Evolutionary conservation across 2,797 vertebrate species (phyloP), one percentile per base, ranked within the genome.

Genomic region (Gallinago solitaria): DNA sequence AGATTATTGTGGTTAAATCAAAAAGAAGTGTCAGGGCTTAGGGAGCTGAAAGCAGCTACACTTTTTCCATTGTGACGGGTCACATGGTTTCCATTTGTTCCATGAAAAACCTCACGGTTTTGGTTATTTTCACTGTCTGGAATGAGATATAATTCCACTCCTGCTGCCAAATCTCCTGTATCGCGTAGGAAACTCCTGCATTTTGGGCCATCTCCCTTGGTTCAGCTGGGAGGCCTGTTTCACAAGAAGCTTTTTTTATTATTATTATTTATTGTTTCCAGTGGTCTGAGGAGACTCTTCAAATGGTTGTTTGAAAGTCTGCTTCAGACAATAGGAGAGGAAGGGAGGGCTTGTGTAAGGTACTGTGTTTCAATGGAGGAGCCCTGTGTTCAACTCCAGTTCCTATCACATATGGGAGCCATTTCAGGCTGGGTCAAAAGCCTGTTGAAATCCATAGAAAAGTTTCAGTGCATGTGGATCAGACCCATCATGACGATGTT

Each of bases 61-160:
- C 77, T 93, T 96, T 96, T 96, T 96, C 96, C 96, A 94, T 94
- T 93, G 96, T 94, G 94, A 83, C 5, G 11, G 78, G 94, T 96
- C 95, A 96, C 96, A 96, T 93, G 97, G 91, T 93, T 97, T 90
- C 91, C 96, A 96, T 97, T 96, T 97, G 83, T 91, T 96, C 93
- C 90, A 56, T 37, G 57, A 93, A 96, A 95, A 96, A 73, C 81
- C 83, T 96, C 95, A 79, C 95, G 96, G 75, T 83, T 96, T 94
- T 43, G 95, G 95, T 97, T 95, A 95, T 96, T 96, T 96, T 86
- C 81, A 67, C 74, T 87, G 96, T 90, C 96, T 97, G 96, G 93
- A 96, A 83, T 3, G 87, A 91, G 92, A 92, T 74, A 89, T 82
- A 96, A 91, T 93, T 96, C 95, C 92, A 83, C 32, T 39, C 50